Evolutionary conservation across 37 sponge, comb jelly and placozoan genomes (phyloP), one percentile per base, ranked within the genome.

Genomic region (Halisarca cf. caerulea): DNA sequence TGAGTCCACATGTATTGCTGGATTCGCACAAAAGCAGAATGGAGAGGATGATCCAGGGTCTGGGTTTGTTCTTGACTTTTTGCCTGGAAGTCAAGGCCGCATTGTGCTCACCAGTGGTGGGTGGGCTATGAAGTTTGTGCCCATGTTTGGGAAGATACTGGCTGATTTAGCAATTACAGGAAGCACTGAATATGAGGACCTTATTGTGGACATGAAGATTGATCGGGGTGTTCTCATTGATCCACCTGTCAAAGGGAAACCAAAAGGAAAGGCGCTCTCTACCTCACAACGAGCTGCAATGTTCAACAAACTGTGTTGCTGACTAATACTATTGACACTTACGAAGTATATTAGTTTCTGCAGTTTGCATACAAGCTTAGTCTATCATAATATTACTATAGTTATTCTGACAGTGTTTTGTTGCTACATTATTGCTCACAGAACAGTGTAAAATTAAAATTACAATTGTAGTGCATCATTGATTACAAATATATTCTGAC

Each of bases 101-200:
- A 82, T 82, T 82, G 82, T 82, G 37, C 61, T 61, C 9, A 11
- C 44, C 82, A 82, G 64, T 27, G 36, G 61, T 27, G 82, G 82
- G 5, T 82, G 82, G 82, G 62, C 66, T 61, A 82, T 82, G 82
- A 82, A 82, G 37, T 82, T 82, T 82, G 82, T 82, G 28, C 82
- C 82, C 66, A 59, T 82, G 66, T 82, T 82, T 61, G 82, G 82
- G 9, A 61, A 24, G 9, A 82, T 82, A 64, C 61, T 82, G 23
- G 62, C 82, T 32, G 82, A 82, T 35, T 39, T 62, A 37, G 82
- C 82, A 20, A 58, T 82, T 30, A 35, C 64, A 33, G 82, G 82
- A 6, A 38, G 24, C 21, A 82, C 55, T 54, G 20, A 83, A 38
- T 70, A 83, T 32, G 34, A 58, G 23, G 6, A n/a, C 3, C 7